Evolutionary conservation across 2,113 vertebrate genomes (phyloP), one percentile per base, ranked within the genome.

Genomic region (Gadus chalcogrammus): DNA sequence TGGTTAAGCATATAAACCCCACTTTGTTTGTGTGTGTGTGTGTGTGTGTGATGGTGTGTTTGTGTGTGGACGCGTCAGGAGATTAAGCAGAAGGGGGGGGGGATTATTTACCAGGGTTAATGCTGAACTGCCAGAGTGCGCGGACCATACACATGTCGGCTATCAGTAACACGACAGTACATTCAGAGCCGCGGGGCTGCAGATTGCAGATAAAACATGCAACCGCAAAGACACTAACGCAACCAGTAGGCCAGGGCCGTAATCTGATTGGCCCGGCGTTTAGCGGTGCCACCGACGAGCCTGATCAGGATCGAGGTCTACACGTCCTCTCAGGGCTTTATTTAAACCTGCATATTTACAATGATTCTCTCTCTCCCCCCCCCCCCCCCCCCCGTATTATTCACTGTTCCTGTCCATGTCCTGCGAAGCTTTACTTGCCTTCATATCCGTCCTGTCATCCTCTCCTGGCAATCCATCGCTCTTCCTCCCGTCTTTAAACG

Each of bases 101-200:
- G 84, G 89, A 79, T 87, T 87, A 83, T 74, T 81, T 64, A 24
- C n/a, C 55, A 60, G 70, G 42, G 82, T 79, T 86, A 83, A 81
- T 77, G 58, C 83, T 70, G 67, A 71, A 80, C 77, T 72, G 74
- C 42, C 42, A 72, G 76, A 73, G 79, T 65, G 77, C 73, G 27
- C 67, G 68, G 69, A 48, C 70, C 59, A 76, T 64, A 69, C 68
- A 75, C 76, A 63, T 20, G 7, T 75, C 72, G 61, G 68, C 79
- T 84, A 78, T 82, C 75, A 69, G 80, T 84, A 84, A 81, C 80
- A 67, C 79, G 71, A 52, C 63, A 75, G 73, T 79, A 75, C 83
- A 86, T 88, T 89, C 77, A 38, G 79, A 82, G 75, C 75, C 83
- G 71, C 70, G 75, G 82, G 77, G 42, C 82, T 85, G 81, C 81